phyloP scores from a whole-genome alignment of 1,140 invertebrate species.

The Halictus rubicundus region DNA sequence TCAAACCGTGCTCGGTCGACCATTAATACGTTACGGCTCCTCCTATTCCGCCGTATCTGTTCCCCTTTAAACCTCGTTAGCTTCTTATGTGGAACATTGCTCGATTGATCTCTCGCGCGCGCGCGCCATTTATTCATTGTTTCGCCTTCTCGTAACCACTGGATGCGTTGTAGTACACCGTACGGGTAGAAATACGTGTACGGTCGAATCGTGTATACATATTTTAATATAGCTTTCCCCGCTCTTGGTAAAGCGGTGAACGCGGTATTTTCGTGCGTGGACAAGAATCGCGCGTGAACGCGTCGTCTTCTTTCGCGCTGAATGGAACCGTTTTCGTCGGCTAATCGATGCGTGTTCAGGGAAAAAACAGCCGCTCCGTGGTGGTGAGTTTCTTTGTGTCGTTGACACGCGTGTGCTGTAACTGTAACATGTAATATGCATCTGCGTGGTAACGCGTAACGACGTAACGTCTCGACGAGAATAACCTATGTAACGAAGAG shows the following conservation, averaged over 20 bases:
- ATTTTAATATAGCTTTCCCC: too few relatives aligned
- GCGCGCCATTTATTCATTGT: neutral
- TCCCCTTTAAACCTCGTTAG: neutral
- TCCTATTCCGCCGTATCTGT: neutral
- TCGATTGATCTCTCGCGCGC: neutral
- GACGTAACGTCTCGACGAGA: conserved; percentile 39
- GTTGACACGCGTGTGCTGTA: conserved; percentile 47
- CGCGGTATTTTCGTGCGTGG: neutral
- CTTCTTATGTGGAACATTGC: neutral
- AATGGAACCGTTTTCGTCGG: too few relatives aligned
- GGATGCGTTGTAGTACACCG: neutral
- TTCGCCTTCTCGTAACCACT: neutral
- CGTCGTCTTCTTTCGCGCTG: neutral
- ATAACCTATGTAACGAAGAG: conserved; percentile 40
- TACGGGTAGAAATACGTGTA: neutral
- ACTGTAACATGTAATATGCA: conserved; percentile 29
- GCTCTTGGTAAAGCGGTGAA: neutral
- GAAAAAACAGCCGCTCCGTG: neutral
- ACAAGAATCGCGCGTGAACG: neutral
- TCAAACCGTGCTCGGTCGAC: neutral
- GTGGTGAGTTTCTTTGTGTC: conserved; percentile 46
- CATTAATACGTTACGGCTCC: neutral
- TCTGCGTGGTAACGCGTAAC: conserved; percentile 40
- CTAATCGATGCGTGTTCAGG: conserved; percentile 6
- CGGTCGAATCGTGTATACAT: too few relatives aligned